Evolutionary conservation across 1,140 invertebrate genomes (phyloP), one percentile per base, ranked within the genome.

Genomic region (Drosophila malerkotliana): DNA sequence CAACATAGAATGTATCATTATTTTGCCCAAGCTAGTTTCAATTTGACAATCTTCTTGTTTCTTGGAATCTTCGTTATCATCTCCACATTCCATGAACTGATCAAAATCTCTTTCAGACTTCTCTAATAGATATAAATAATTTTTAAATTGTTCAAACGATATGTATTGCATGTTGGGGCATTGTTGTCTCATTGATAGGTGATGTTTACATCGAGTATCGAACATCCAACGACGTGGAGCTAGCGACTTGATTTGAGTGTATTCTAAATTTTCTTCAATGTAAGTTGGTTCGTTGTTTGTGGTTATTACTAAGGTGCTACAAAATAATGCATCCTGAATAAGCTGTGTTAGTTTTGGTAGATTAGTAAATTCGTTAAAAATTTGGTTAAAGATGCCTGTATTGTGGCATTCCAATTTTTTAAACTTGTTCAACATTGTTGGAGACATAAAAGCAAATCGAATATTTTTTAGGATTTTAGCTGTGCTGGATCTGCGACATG

Each of bases 81-180:
- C n/a, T 18, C 41, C 18, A 52, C 32, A 47, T 37, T 45, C 6
- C 4, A 48, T 32, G 28, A 8, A 3, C 12, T 1, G 12, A 18
- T 48, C 28, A 10, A 34, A 58, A 10, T 58, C 44, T 1, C n/a
- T n/a, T 26, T 14, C n/a, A 44, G n/a, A 28, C 4, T 5, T 12
- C 12, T 26, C 32, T 41, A 60, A 7, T 1, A 8, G 2, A 1
- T 7, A 0, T 9, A 66, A 49, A 37, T 66, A 66, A 2, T 14
- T 7, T 28, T n/a, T 24, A 14, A 56, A 79, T 5, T 77, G 9
- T 2, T 55, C 6, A 8, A 53, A 73, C 2, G 15, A 7, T n/a
- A 79, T 14, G 4, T 15, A 62, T 9, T 51, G 62, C 77, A 77
- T 79, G 32, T 79, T 79, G 7, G 77, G 77, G 12, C 39, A 56